These are phyloP conservation scores for Thalassarche chlororhynchos DNA, from an alignment of 2,113 vertebrate species.

Conservation along the genomic window DNA sequence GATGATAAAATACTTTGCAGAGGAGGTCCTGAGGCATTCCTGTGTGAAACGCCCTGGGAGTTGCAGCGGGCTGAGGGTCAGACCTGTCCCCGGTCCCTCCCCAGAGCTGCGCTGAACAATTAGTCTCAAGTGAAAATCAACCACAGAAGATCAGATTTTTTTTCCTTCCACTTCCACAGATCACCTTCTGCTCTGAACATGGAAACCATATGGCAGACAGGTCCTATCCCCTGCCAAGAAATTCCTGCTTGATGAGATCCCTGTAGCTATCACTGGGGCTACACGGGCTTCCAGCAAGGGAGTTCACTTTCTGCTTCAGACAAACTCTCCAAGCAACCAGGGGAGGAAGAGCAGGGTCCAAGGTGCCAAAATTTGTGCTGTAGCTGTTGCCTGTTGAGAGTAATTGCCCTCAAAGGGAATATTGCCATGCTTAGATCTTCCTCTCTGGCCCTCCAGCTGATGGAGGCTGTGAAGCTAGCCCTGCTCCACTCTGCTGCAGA, in stretches of 20 bases:
- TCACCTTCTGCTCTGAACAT: slow-evolving; percentile 70
- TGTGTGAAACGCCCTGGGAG: not conserved
- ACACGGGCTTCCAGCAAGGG: slow-evolving; percentile 39
- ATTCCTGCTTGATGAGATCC: slow-evolving; percentile 70
- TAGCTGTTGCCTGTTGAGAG: slow-evolving; percentile 44
- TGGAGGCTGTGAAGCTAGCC: not conserved
- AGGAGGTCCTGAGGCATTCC: not conserved
- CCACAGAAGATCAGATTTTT: slow-evolving; percentile 20
- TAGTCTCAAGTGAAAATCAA: slow-evolving; percentile 53
- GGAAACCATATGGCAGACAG: slow-evolving; percentile 72
- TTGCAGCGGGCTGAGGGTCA: not conserved
- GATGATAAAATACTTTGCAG: not conserved
- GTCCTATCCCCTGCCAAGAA: slow-evolving; percentile 67
- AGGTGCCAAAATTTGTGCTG: slow-evolving; percentile 38
- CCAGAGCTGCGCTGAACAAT: not conserved
- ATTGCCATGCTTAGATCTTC: not conserved
- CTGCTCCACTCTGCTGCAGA: not conserved
- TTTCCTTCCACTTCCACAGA: slow-evolving; percentile 44
- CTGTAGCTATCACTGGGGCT: slow-evolving; percentile 53
- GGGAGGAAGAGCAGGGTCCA: not conserved
- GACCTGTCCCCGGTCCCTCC: not conserved
- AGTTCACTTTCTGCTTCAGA: slow-evolving; percentile 36
- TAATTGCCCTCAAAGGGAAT: slow-evolving; percentile 40
- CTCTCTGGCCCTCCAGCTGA: not conserved
- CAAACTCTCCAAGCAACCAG: not conserved